Percentiles rank a stretch among this genome's conserved stretches.
Conservation (phyloP, 2,888 invertebrate genomes). For the Cyclophora albipunctata region DNA sequence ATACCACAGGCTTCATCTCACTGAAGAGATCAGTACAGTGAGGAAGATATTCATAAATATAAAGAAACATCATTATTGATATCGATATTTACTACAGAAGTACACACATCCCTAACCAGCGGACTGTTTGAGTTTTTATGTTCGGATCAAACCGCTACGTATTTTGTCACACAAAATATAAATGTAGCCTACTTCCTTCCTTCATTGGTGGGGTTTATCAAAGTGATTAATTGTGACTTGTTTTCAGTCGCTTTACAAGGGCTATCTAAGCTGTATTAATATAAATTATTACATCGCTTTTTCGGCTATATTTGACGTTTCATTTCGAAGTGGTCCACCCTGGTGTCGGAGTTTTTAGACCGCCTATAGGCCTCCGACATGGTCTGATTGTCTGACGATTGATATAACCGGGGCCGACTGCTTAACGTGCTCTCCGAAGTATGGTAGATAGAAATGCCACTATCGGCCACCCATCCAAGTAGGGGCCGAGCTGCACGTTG, state of each 20-base stretch:
- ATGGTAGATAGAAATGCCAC: too few species aligned
- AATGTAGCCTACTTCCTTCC: constrained; percentile 72
- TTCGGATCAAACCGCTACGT: constrained; percentile 72
- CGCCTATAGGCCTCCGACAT: too few species aligned
- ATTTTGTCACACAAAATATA: constrained; percentile 76
- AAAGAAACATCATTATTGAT: background rate
- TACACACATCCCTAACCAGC: constrained; percentile 27
- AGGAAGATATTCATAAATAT: too few species aligned
- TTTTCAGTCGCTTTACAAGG: constrained; percentile 46
- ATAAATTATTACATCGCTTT: background rate
- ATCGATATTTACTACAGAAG: constrained; percentile 21
- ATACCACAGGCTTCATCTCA: too few species aligned
- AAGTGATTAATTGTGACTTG: constrained; percentile 65
- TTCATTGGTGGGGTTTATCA: constrained; percentile 70
- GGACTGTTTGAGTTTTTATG: constrained; percentile 69
- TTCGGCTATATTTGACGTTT: background rate
- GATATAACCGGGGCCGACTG: too few species aligned
- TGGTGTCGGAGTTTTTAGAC: too few species aligned
- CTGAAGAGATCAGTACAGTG: too few species aligned
- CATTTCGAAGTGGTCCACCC: too few species aligned
- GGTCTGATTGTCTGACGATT: background rate
- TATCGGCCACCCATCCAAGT: too few species aligned
- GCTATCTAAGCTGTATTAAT: constrained; percentile 18
- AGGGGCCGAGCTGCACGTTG: too few species aligned
- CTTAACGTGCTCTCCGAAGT: too few species aligned